Evolutionary conservation across 2,888 invertebrate genomes (phyloP).

Genomic region (Drosophila stalkeri): DNA sequence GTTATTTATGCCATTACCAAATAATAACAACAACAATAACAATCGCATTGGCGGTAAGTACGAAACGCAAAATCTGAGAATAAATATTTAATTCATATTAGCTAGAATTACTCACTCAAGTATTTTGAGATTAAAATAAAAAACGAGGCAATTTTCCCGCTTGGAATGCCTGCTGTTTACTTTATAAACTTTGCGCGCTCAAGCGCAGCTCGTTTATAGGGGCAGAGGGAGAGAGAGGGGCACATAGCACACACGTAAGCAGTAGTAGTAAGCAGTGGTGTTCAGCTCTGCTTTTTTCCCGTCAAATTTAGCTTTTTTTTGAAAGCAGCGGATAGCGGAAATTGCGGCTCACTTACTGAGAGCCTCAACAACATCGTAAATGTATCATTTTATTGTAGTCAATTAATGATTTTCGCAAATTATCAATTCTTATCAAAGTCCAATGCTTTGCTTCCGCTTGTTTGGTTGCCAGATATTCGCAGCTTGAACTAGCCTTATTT

Average conservation of each 20-base stretch:
- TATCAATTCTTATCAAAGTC: conserved; percentile 2
- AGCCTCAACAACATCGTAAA: background rate
- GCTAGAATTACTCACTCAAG: conserved; percentile 52
- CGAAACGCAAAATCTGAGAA: conserved; percentile 26
- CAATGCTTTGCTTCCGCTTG: conserved; percentile 3
- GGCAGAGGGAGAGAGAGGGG: background rate
- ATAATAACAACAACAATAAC: conserved; percentile 58
- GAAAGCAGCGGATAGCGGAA: conserved; percentile 10
- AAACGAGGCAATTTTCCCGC: conserved; percentile 58
- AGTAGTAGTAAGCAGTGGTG: conserved; percentile 20
- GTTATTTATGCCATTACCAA: conserved; percentile 86
- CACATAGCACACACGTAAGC: conserved; percentile 43
- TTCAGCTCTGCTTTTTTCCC: background rate
- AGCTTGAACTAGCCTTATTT: background rate
- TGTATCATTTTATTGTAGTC: background rate
- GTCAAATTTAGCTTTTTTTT: conserved; percentile 12
- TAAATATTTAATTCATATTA: conserved; percentile 20
- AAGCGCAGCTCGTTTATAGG: conserved; percentile 48
- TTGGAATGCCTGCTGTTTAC: conserved; percentile 71
- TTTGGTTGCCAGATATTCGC: background rate
- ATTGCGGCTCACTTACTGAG: background rate
- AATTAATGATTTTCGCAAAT: background rate
- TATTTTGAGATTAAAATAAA: conserved; percentile 43
- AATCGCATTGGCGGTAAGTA: conserved; percentile 74
- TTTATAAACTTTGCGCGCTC: conserved; percentile 64